Base-by-base conservation (phyloP, 2,888 invertebrate species). In the Amiota mariae region DNA sequence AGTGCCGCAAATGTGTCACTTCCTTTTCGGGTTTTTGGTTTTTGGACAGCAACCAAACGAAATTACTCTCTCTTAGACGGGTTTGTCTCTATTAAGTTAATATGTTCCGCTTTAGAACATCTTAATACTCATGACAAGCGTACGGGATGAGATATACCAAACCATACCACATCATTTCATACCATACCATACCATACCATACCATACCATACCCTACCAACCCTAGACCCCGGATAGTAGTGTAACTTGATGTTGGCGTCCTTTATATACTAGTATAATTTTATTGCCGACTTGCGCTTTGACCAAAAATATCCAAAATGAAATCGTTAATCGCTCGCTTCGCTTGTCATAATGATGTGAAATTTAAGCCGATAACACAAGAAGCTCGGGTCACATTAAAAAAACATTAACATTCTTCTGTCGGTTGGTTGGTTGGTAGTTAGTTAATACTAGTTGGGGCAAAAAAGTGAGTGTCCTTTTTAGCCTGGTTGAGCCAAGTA, bases 81-180 rank as follows among this genome's bases (percentile, higher is more conserved):
- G 24, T 24, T 24, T 2, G 24, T 24, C 24, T 24, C 83, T 79
- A 84, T 84, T 80, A 80, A 80, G 76, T 78, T 80, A 76, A 81
- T 81, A 80, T 78, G 82, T 80, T 81, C 77, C 85, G 82, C 78
- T 83, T 77, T 75, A 81, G 83, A 82, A 75, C 81, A 36, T 80
- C 77, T 51, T 1, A 12, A 51, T 51, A 12, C 12, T 51, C 54
- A 51, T 59, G 36, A 36, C 36, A 36, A 36, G 36, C 36, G 6
- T 36, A 36, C 24, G 24, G 24, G 24, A 24, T 24, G 24, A 3
- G 3, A 24, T 3, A 24, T 24, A 24, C 24, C 24, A 24, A 2
- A 24, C 24, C n/a, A n/a, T n/a, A n/a, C n/a, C n/a, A n/a, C n/a
- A n/a, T n/a, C n/a, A n/a, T n/a, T n/a, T n/a, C 24, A 24, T 2